phyloP scores from a whole-genome alignment of 2,888 invertebrate genomes.

The Malacosoma neustria region DNA sequence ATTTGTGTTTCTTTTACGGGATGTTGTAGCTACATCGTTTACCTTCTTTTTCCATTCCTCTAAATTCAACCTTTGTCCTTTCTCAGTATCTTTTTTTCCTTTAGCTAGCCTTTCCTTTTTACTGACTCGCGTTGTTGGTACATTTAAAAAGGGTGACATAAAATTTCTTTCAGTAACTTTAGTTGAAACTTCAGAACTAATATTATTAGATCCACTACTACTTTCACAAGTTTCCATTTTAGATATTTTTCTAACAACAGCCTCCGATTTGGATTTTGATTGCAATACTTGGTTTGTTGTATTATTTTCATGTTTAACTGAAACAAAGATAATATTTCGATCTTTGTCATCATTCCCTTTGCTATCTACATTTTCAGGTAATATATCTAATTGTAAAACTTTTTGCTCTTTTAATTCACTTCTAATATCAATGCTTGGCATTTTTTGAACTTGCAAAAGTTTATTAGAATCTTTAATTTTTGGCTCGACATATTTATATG shows the following conservation, averaged over 20 bases:
- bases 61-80: constrained; percentile 27
- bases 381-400: constrained; percentile 64
- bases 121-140: too few species aligned
- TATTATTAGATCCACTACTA: constrained; percentile 45
- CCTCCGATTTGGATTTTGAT: constrained; percentile 9
- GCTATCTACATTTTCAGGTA: constrained; percentile 33
- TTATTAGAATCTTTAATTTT: constrained; percentile 23
- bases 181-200: constrained; percentile 32
- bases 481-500: constrained; percentile 37
- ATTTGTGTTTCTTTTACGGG: constrained; percentile 11
- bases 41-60: constrained; percentile 56
- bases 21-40: constrained; percentile 30
- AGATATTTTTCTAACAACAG: constrained; percentile 37
- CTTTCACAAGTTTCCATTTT: constrained; percentile 53
- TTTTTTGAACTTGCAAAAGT: constrained; percentile 50
- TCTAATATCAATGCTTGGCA: constrained; percentile 69
- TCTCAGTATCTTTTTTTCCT: constrained; percentile 24
- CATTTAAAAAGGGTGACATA: too few species aligned
- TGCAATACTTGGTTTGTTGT: constrained; percentile 7
- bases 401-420: constrained; percentile 63
- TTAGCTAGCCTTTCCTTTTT: too few species aligned
- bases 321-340: constrained; percentile 44
- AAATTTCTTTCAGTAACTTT: too few species aligned
- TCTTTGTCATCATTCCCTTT: constrained; percentile 17
- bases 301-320: constrained; percentile 30